Evolutionary conservation across 2,888 invertebrate genomes (phyloP).

Genomic region (Operophtera brumata): DNA sequence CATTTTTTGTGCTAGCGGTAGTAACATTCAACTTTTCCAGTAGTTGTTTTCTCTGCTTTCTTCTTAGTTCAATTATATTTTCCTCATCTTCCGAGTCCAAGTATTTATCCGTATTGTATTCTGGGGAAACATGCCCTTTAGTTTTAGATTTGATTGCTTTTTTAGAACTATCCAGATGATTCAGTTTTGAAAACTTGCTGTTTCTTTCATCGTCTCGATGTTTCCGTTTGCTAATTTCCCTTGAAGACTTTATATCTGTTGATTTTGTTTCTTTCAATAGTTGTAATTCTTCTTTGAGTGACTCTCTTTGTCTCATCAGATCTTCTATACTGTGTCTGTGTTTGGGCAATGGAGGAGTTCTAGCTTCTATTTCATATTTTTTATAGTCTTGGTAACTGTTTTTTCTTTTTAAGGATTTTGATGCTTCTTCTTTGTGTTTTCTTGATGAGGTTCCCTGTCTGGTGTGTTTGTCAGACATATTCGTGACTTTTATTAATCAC

Average conservation of each 20-base stretch:
- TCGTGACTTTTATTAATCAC: constrained; percentile 21
- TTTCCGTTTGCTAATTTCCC: constrained; percentile 42
- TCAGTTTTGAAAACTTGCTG: constrained; percentile 25
- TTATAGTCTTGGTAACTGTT: constrained; percentile 40
- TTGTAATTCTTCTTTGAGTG: constrained; percentile 59
- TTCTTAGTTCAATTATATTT: constrained; percentile 91
- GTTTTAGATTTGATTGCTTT: constrained; percentile 24
- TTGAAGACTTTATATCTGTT: constrained; percentile 29
- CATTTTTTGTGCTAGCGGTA: constrained; percentile 31
- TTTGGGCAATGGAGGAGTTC: constrained; percentile 66
- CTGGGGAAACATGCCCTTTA: constrained; percentile 50
- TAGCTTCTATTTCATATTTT: constrained; percentile 49
- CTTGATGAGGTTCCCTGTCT: constrained; percentile 48
- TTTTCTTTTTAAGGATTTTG: constrained; percentile 45
- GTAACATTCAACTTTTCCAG: constrained; percentile 76
- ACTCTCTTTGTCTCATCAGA: constrained; percentile 60
- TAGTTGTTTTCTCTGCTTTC: constrained; percentile 92
- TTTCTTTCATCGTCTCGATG: constrained; percentile 35
- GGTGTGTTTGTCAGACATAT: constrained; percentile 39
- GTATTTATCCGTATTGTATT: constrained; percentile 79
- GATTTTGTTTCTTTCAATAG: constrained; percentile 46
- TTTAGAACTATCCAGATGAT: constrained; percentile 18
- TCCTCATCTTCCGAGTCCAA: constrained; percentile 93
- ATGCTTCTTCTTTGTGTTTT: constrained; percentile 45
- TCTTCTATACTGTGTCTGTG: constrained; percentile 58